A percentile compares a stretch with the other conserved stretches of the same genome.
phyloP scores from a whole-genome alignment of 2,113 vertebrate species.

The Chaetops frenatus region DNA sequence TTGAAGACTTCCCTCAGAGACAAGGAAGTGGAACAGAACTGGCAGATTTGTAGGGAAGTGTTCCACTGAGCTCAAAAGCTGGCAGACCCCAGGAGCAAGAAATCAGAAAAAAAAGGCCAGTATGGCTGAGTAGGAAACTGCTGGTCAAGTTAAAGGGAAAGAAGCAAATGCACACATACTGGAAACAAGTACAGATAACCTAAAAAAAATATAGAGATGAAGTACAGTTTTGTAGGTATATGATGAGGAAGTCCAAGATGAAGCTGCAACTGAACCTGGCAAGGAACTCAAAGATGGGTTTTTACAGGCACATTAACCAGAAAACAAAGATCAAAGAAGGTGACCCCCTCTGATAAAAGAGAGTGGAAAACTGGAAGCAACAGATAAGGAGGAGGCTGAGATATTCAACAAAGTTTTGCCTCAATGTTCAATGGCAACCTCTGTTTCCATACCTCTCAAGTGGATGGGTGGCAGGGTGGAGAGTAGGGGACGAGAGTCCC shows the following conservation, averaged over 20 bases:
- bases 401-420: not conserved
- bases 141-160: not conserved
- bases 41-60: not conserved
- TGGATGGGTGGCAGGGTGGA: not conserved
- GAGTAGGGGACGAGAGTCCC: not conserved
- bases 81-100: not conserved
- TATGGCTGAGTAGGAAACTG: not conserved
- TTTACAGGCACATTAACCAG: not conserved
- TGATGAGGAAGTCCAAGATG: not conserved
- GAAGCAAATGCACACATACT: not conserved
- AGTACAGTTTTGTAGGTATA: not conserved
- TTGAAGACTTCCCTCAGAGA: not conserved
- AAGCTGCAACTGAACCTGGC: not conserved
- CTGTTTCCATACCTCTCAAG: not conserved
- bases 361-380: not conserved
- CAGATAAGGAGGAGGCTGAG: not conserved
- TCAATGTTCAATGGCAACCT: not conserved
- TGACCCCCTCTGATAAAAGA: not conserved
- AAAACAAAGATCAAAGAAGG: not conserved
- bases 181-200: not conserved
- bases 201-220: not conserved
- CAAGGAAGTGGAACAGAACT: not conserved
- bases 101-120: not conserved
- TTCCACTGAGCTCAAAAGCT: not conserved
- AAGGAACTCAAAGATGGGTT: not conserved